Evolutionary conservation across 1,140 invertebrate species (phyloP).

Genomic region (Cataglyphis hispanica): DNA sequence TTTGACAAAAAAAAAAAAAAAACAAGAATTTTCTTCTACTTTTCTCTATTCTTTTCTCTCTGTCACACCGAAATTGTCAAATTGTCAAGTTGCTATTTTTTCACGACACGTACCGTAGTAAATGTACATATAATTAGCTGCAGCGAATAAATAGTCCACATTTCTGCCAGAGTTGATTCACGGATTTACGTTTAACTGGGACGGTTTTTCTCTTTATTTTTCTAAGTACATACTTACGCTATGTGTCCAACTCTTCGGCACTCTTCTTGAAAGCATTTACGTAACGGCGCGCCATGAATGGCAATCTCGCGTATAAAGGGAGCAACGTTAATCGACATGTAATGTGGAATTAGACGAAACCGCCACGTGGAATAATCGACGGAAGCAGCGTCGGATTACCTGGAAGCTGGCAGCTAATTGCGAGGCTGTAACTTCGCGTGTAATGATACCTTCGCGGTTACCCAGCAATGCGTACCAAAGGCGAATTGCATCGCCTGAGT

Average conservation of each 20-base stretch:
- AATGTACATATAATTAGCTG: neutral
- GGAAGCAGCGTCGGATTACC: constrained; percentile 53
- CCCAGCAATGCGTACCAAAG: constrained; percentile 39
- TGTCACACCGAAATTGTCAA: neutral
- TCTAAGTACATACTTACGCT: neutral
- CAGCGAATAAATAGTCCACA: neutral
- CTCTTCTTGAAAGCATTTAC: neutral
- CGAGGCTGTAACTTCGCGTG: constrained; percentile 46
- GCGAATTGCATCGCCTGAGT: constrained; percentile 22
- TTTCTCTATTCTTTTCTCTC: constrained; percentile 21
- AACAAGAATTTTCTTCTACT: constrained; percentile 53
- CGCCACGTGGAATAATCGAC: constrained; percentile 47
- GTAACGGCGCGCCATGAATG: constrained; percentile 9
- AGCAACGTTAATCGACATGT: constrained; percentile 50
- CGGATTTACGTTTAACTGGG: neutral
- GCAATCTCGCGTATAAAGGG: constrained; percentile 33
- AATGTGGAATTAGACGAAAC: constrained; percentile 51
- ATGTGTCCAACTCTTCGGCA: neutral
- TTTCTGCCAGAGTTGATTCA: neutral
- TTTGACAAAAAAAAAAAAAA: no score
- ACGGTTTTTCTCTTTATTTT: neutral
- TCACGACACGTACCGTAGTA: neutral
- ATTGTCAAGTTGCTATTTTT: constrained; percentile 22
- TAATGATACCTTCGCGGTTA: constrained; percentile 59
- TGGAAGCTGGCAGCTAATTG: constrained; percentile 51